Base-by-base conservation (phyloP, 1,140 invertebrate species). In the Drosophila serrata region DNA sequence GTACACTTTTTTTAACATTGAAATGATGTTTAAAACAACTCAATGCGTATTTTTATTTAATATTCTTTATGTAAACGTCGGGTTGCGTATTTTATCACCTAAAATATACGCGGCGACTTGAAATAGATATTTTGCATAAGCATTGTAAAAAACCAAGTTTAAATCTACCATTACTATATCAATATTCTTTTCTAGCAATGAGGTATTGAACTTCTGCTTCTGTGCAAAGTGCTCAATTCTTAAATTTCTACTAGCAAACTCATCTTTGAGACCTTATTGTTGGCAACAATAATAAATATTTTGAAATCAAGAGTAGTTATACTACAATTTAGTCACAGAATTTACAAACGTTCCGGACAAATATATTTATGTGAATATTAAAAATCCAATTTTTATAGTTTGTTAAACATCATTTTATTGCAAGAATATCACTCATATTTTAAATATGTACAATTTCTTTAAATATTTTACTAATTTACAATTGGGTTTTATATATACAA, bases 401-500 rank as follows among this genome's bases (percentile, higher is more conserved):
- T 59, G 29, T 51, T 86, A 64, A 68, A 86, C 81, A 76, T 35
- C 2, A 80, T 82, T 87, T 88, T 80, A 87, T 87, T 87, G 79
- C 82, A 72, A 39, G 42, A 68, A 61, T 79, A 88, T 87, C 80
- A 84, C 76, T 61, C 76, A 80, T 80, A 82, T 87, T 87, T 76
- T 1, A 12, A 70, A 85, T 81, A 85, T 86, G 74, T 73, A 67
- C 60, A 67, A 67, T 40, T 62, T 58, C 17, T 59, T 61, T 22
- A 0, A 37, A 35, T 33, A 31, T 27, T 64, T 27, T 48, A 3
- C 33, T 72, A 27, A 58, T 19, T 35, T 46, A 64, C 31, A 27
- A 63, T 27, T 43, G 24, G 19, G 4, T 19, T 43, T 43, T 45
- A 5, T 64, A 48, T 72, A 3, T 70, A 70, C 42, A 70, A 35